Percentiles rank a stretch among this genome's conserved stretches.
phyloP scores from a whole-genome alignment of 2,797 vertebrate species.

The Potorous gilbertii region DNA sequence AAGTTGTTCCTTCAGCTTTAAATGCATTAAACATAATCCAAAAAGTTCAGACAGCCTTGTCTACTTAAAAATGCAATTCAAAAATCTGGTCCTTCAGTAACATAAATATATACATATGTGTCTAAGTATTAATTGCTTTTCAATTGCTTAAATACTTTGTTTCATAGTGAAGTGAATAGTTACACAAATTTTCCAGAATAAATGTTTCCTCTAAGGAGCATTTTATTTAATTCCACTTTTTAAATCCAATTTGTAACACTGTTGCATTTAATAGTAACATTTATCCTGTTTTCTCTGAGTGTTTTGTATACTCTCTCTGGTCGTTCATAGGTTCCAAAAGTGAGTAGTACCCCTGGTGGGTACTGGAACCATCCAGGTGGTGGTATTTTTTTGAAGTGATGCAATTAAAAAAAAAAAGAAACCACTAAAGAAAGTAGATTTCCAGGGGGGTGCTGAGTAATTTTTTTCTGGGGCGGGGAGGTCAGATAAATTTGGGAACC shows the following conservation, averaged over 20 bases:
- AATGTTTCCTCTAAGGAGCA: background rate
- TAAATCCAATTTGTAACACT: background rate
- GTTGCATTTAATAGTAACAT: background rate
- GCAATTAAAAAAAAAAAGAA: no score
- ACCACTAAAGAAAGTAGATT: no score
- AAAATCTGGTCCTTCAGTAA: background rate
- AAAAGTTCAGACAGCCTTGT: background rate
- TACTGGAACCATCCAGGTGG: no score
- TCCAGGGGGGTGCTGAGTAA: no score
- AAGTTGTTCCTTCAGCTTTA: background rate
- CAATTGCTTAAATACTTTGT: background rate
- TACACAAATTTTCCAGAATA: background rate
- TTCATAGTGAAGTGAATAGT: background rate
- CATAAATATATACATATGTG: background rate
- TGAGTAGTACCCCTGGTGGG: no score
- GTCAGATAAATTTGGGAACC: no score
- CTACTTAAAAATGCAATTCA: background rate
- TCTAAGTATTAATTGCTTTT: background rate
- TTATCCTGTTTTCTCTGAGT: background rate
- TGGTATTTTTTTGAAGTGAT: no score
- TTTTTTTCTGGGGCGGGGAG: no score
- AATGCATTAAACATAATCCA: background rate
- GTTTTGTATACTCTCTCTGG: background rate
- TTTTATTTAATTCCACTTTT: background rate
- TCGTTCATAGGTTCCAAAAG: no score